These are phyloP conservation scores for Vimba vimba DNA, from an alignment of 2,113 vertebrate genomes.

Conservation along the genomic window DNA sequence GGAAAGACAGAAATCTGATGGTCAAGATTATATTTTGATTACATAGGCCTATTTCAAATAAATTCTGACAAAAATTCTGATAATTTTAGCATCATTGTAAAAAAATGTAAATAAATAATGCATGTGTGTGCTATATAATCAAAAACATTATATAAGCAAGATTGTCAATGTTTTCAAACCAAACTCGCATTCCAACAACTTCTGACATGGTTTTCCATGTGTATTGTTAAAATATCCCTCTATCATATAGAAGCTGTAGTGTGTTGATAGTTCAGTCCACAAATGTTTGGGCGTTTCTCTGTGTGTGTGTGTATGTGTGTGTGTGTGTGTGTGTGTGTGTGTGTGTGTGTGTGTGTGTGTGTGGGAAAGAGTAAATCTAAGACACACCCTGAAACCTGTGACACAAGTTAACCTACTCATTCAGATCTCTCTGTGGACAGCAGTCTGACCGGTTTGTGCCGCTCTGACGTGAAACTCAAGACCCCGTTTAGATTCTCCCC, in stretches of 20 bases:
- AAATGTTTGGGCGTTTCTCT: neutral
- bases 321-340: neutral
- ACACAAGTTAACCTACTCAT: neutral
- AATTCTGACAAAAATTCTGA: too few relatives aligned
- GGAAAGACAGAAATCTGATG: too few relatives aligned
- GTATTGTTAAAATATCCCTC: neutral
- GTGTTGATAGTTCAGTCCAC: neutral
- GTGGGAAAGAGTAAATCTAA: neutral
- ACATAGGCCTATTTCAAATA: too few relatives aligned
- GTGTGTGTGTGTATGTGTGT: neutral
- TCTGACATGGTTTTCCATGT: neutral
- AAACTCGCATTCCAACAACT: neutral
- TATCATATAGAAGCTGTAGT: neutral
- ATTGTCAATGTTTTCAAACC: neutral
- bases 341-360: neutral
- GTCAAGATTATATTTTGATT: too few relatives aligned
- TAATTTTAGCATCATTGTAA: too few relatives aligned
- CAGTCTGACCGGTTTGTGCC: neutral
- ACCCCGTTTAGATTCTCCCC: neutral
- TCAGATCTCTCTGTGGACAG: neutral
- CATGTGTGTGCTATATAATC: too few relatives aligned
- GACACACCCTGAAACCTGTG: slow-evolving; percentile 32
- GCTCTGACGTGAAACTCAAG: neutral
- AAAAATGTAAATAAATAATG: too few relatives aligned
- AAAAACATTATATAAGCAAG: neutral